Evolutionary conservation across 2,113 vertebrate genomes (phyloP).

Genomic region (Piliocolobus tephrosceles): DNA sequence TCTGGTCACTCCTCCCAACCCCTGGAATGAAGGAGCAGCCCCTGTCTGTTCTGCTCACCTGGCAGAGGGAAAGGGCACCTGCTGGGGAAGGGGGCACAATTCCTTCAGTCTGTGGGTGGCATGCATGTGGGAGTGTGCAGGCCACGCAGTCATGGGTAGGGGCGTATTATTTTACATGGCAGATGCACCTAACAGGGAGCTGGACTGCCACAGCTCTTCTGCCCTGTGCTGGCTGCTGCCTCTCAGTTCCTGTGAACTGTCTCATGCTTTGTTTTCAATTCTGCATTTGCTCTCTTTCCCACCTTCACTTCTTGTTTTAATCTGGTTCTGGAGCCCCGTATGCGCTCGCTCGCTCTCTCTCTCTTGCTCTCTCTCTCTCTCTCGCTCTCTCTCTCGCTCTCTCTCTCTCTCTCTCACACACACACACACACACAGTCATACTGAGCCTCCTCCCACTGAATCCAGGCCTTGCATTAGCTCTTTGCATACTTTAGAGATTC

Average conservation of each 20-base stretch:
- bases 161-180: accelerated
- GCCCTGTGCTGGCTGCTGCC: not conserved
- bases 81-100: too few species aligned
- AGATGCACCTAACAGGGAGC: accelerated
- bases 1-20: accelerated
- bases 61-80: not conserved
- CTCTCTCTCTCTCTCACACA: too few species aligned
- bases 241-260: too few species aligned
- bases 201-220: accelerated
- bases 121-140: accelerated
- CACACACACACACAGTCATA: not conserved
- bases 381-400: too few species aligned
- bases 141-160: not conserved
- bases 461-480: too few species aligned
- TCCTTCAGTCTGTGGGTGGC: accelerated
- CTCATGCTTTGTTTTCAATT: not conserved
- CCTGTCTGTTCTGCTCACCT: not conserved
- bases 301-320: not conserved
- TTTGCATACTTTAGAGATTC: not conserved
- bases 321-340: accelerated
- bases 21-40: accelerated
- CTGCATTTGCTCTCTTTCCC: not conserved
- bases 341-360: accelerated
- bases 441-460: accelerated
- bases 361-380: not conserved